Percentiles rank a stretch among this genome's conserved stretches.
Evolutionary conservation across 2,113 vertebrate genomes (phyloP).

Genomic region (Platysternon megacephalum): DNA sequence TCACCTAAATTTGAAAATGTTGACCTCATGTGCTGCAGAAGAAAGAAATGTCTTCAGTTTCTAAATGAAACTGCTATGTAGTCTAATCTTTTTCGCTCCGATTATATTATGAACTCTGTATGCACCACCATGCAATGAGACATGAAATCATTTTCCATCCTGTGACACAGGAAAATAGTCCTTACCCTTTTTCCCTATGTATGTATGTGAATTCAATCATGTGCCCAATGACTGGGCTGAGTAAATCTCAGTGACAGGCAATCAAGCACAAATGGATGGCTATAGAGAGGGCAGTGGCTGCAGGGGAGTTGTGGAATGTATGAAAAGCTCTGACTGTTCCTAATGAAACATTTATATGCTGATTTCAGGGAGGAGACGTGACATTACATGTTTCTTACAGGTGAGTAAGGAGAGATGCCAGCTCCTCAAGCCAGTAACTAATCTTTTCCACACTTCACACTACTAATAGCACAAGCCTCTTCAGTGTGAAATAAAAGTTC

Average conservation of each 20-base stretch:
- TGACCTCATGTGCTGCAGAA: background rate
- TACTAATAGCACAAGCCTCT: background rate
- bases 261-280: background rate
- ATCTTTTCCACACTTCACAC: background rate
- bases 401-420: background rate
- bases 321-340: background rate
- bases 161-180: background rate
- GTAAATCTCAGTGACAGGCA: background rate
- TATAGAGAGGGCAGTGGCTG: background rate
- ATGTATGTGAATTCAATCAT: background rate
- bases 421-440: background rate
- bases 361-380: slow-evolving; percentile 7
- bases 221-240: background rate
- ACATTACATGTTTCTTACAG: background rate
- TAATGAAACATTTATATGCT: background rate
- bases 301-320: background rate
- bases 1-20: background rate
- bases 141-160: background rate
- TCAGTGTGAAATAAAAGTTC: background rate
- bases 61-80: background rate
- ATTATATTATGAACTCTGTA: background rate
- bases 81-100: background rate
- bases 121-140: background rate
- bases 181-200: background rate
- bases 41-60: background rate